Evolutionary conservation across 2,113 vertebrate species (phyloP).

Genomic region (Nibea coibor): DNA sequence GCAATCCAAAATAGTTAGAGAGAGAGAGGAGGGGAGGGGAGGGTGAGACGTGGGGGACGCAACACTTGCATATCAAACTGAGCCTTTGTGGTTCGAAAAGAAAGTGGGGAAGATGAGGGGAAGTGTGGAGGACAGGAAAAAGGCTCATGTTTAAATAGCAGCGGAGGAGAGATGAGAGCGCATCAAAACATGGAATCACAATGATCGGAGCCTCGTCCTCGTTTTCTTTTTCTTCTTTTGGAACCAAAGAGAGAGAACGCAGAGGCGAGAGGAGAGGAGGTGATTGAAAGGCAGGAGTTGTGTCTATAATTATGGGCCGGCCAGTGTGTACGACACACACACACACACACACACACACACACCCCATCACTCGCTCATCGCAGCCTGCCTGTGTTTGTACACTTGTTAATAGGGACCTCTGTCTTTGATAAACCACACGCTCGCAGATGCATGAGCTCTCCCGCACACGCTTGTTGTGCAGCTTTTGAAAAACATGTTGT

Average conservation of each 20-base stretch:
- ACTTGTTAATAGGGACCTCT: constrained; percentile 60
- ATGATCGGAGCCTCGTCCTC: constrained; percentile 34
- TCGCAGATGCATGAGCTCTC: constrained; percentile 1
- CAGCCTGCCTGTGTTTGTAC: constrained; percentile 45
- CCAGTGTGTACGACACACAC: background rate
- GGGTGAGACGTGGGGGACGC: background rate
- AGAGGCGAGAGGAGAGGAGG: background rate
- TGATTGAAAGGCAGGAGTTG: constrained; percentile 48
- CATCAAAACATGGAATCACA: constrained; percentile 55
- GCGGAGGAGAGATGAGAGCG: constrained; percentile 39
- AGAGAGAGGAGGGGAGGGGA: background rate
- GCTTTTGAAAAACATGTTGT: constrained; percentile 40
- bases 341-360: background rate
- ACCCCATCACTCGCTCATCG: background rate
- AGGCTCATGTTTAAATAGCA: constrained; percentile 67
- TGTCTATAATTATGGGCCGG: constrained; percentile 52
- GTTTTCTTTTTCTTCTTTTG: background rate
- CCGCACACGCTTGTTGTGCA: constrained; percentile 10
- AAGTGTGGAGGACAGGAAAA: constrained; percentile 10
- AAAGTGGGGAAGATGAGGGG: background rate
- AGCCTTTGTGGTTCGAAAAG: constrained; percentile 57
- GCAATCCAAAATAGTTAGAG: constrained; percentile 64
- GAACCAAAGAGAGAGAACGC: background rate
- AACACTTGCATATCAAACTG: constrained; percentile 72
- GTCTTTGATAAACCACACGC: constrained; percentile 48